These are phyloP conservation scores for Tetragonula clypearis DNA, from an alignment of 1,140 invertebrate genomes.

Conservation along the genomic window DNA sequence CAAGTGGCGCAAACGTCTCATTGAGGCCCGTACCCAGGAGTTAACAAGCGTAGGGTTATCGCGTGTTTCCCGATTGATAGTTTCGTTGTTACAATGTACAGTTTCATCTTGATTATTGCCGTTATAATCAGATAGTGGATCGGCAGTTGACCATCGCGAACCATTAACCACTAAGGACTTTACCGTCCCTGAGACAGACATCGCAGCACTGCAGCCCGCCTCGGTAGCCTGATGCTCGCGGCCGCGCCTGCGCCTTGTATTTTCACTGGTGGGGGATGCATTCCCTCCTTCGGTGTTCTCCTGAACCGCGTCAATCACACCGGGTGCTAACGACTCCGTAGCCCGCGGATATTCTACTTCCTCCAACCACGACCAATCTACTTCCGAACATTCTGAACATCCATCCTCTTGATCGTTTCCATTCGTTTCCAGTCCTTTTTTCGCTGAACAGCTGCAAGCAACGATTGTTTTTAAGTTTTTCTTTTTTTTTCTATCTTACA, in stretches of 20 bases:
- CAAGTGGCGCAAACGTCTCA: conserved; percentile 77
- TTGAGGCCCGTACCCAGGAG: conserved; percentile 79
- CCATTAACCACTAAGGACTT: conserved; percentile 62
- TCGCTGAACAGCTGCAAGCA: conserved; percentile 17
- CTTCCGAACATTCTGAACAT: conserved; percentile 77
- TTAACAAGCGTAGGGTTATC: conserved; percentile 46
- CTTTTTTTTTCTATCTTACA: background rate
- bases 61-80: conserved; percentile 43
- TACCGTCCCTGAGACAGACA: conserved; percentile 78
- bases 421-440: conserved; percentile 29
- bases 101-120: conserved; percentile 10
- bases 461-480: background rate
- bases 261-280: conserved; percentile 46
- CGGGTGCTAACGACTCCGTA: conserved; percentile 24
- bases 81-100: conserved; percentile 45
- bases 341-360: conserved; percentile 70
- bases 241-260: conserved; percentile 50
- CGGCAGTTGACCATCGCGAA: conserved; percentile 46
- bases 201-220: conserved; percentile 76
- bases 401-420: conserved; percentile 51
- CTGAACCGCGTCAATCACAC: conserved; percentile 21
- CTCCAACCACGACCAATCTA: conserved; percentile 81
- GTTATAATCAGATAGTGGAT: conserved; percentile 27
- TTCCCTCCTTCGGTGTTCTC: conserved; percentile 25
- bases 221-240: conserved; percentile 50